Percentiles rank a stretch among this genome's conserved stretches.
Evolutionary conservation across 2,113 vertebrate genomes (phyloP).

Genomic region (Asarcornis scutulata): DNA sequence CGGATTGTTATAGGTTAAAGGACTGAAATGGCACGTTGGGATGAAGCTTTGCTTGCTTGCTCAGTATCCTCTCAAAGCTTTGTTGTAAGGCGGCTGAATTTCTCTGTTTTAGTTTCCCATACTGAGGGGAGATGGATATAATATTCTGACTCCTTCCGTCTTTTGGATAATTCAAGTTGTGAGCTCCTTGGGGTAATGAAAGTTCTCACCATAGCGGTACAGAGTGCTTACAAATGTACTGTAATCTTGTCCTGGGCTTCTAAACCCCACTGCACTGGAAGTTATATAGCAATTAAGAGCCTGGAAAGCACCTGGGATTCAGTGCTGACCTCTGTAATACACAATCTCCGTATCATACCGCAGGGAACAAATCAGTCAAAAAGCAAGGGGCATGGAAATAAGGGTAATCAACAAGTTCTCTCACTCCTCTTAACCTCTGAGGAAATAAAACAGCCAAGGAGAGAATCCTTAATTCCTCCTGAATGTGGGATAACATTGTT

Average conservation of each 20-base stretch:
- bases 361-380: not conserved
- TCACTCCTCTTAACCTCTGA: not conserved
- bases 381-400: not conserved
- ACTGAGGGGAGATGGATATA: not conserved
- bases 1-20: not conserved
- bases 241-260: not conserved
- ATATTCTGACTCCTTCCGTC: not conserved
- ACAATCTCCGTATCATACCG: fast-evolving
- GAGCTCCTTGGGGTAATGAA: not conserved
- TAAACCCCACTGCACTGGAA: not conserved
- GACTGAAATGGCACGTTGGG: not conserved
- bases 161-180: not conserved
- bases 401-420: not conserved
- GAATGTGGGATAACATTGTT: fast-evolving
- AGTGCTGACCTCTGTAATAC: not conserved
- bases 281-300: not conserved
- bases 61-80: not conserved
- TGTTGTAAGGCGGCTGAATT: not conserved
- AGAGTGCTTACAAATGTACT: not conserved
- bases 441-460: not conserved
- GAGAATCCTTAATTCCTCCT: not conserved
- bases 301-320: not conserved
- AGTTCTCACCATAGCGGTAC: not conserved
- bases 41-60: not conserved
- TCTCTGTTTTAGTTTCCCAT: not conserved